phyloP scores from a whole-genome alignment of 2,797 vertebrate genomes.

The Geotrypetes seraphini region DNA sequence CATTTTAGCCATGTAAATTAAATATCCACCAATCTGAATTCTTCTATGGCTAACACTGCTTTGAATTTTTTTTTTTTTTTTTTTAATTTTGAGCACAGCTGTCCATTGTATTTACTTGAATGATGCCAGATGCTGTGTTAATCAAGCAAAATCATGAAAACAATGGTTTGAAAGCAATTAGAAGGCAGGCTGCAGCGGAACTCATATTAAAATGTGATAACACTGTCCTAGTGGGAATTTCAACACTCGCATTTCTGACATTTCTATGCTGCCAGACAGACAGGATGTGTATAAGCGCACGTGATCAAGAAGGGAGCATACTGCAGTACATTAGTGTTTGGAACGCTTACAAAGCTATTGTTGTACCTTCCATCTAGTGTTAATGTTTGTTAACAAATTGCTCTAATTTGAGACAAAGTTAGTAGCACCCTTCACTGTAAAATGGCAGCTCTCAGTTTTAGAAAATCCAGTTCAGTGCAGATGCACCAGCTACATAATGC shows the following conservation, averaged over 20 bases:
- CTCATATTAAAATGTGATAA: constrained; percentile 55
- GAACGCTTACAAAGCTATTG: constrained; percentile 21
- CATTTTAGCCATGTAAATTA: too few species aligned
- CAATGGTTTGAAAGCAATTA: constrained; percentile 61
- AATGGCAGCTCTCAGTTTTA: too few species aligned
- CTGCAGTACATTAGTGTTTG: constrained; percentile 41
- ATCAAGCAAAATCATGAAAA: constrained; percentile 48
- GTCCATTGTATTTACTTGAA: constrained; percentile 50
- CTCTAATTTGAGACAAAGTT: too few species aligned
- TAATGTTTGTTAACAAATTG: background rate
- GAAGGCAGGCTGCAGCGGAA: constrained; percentile 35
- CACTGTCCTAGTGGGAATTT: constrained; percentile 49
- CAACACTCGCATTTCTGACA: constrained; percentile 33
- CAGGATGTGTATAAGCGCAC: constrained; percentile 32
- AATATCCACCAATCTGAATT: too few species aligned
- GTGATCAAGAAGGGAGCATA: constrained; percentile 21
- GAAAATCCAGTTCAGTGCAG: too few species aligned
- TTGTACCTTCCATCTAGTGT: constrained; percentile 4
- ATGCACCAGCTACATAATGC: too few species aligned
- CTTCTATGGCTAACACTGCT: too few species aligned
- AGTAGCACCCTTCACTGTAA: too few species aligned
- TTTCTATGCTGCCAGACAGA: constrained; percentile 43
- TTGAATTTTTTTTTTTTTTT: constrained; percentile 10
- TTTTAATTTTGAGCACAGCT: constrained; percentile 54
- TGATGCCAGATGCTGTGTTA: constrained; percentile 59